These are phyloP conservation scores for Agapostemon virescens DNA, from an alignment of 2,888 invertebrate species.

Conservation along the genomic window DNA sequence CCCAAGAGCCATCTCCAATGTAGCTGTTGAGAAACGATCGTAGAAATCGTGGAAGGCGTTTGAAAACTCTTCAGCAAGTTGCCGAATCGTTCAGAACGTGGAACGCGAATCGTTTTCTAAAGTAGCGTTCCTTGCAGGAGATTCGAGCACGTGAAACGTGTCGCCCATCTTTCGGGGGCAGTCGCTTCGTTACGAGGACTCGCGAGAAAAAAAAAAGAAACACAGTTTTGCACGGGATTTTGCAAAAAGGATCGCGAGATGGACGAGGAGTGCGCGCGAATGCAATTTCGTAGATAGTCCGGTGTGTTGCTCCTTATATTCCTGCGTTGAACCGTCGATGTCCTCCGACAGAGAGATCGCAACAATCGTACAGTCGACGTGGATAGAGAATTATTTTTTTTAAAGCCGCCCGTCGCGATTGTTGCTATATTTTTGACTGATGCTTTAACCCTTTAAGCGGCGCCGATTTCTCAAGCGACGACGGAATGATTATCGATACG, in stretches of 20 bases:
- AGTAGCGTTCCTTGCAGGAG: constrained; percentile 12
- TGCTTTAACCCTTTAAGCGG: constrained; percentile 36
- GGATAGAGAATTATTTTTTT: constrained; percentile 31
- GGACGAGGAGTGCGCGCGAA: background rate
- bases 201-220: background rate
- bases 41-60: background rate
- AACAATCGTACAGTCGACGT: constrained; percentile 28
- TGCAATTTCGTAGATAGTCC: constrained; percentile 15
- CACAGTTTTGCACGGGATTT: background rate
- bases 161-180: background rate
- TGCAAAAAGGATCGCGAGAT: background rate
- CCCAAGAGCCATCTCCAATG: constrained; percentile 15
- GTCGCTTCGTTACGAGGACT: background rate
- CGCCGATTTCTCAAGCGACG: no score
- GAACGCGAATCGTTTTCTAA: constrained; percentile 8
- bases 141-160: constrained; percentile 26
- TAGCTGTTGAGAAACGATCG: constrained; percentile 13
- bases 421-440: constrained; percentile 24
- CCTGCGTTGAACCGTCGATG: constrained; percentile 36
- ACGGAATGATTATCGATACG: no score
- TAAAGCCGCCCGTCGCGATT: constrained; percentile 18
- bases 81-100: background rate
- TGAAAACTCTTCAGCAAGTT: background rate
- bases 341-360: constrained; percentile 34
- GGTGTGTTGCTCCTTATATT: constrained; percentile 14